Percentiles rank a stretch among this genome's conserved stretches.
phyloP scores from a whole-genome alignment of 2,888 invertebrate genomes.

The Macrosoma leucophasiata region DNA sequence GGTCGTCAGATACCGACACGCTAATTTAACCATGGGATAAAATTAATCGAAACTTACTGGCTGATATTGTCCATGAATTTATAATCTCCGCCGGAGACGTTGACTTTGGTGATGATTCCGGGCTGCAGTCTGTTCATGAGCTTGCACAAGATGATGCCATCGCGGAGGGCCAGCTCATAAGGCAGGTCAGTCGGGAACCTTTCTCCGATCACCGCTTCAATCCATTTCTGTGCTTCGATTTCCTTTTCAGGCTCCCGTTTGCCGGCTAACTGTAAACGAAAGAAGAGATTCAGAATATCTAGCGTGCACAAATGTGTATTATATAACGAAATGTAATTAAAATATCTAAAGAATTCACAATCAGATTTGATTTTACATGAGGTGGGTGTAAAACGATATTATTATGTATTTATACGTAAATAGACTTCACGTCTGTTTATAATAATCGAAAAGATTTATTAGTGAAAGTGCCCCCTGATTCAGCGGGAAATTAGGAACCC shows the following conservation, averaged over 20 bases:
- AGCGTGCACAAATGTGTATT: too few relatives aligned
- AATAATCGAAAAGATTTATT: too few relatives aligned
- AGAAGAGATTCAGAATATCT: constrained; percentile 15
- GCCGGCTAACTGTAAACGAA: constrained; percentile 82
- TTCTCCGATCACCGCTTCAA: constrained; percentile 87
- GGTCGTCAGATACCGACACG: too few relatives aligned
- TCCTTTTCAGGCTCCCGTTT: constrained; percentile 88
- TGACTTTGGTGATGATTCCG: constrained; percentile 89
- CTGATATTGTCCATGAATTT: constrained; percentile 97
- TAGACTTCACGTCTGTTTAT: too few relatives aligned
- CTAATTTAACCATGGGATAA: not conserved
- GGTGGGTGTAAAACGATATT: too few relatives aligned
- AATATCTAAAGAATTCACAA: too few relatives aligned
- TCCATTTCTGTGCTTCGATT: constrained; percentile 88
- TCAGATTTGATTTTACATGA: too few relatives aligned
- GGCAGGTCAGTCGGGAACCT: constrained; percentile 81
- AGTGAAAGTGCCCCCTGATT: too few relatives aligned
- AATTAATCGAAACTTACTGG: constrained; percentile 78
- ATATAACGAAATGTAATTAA: too few relatives aligned
- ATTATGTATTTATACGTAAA: too few relatives aligned
- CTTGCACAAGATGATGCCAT: constrained; percentile 90
- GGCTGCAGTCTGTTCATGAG: constrained; percentile 93
- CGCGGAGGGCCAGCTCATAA: constrained; percentile 87
- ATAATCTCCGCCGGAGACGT: constrained; percentile 91
- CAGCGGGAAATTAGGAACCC: too few relatives aligned